These are phyloP conservation scores for Stomatorhinus ivindoensis DNA, from an alignment of 2,113 vertebrate species.

Conservation along the genomic window DNA sequence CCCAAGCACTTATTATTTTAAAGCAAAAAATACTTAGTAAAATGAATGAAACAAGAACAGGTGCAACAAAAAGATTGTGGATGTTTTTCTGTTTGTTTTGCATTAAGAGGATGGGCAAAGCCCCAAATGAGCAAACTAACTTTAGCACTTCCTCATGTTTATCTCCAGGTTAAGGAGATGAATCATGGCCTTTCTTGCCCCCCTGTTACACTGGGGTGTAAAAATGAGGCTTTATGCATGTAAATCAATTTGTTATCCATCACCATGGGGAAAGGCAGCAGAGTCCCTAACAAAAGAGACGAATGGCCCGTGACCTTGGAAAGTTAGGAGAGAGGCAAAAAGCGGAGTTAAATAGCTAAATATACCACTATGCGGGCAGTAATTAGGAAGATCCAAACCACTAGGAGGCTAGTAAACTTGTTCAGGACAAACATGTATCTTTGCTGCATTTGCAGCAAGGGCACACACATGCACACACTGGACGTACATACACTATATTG, in stretches of 20 bases:
- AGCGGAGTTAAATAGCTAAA: neutral
- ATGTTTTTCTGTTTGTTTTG: neutral
- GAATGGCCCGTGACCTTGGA: neutral
- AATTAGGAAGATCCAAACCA: neutral
- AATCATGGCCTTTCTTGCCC: too few species aligned
- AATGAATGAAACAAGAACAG: neutral
- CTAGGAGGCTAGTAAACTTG: neutral
- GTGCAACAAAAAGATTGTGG: neutral
- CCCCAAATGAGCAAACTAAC: neutral
- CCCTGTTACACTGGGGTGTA: neutral
- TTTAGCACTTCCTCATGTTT: neutral
- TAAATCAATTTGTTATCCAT: conserved; percentile 5
- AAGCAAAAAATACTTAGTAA: neutral
- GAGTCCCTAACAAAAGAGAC: neutral
- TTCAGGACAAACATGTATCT: neutral
- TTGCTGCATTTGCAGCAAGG: neutral
- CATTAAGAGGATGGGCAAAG: neutral
- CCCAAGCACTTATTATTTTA: neutral
- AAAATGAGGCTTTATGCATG: neutral
- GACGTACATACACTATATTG: neutral
- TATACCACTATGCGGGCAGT: neutral
- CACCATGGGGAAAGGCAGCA: neutral
- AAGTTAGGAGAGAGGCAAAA: neutral
- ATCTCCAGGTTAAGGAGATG: neutral
- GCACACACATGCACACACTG: neutral